Conservation (phyloP, 2,888 invertebrate genomes). For the Cerastoderma edule region DNA sequence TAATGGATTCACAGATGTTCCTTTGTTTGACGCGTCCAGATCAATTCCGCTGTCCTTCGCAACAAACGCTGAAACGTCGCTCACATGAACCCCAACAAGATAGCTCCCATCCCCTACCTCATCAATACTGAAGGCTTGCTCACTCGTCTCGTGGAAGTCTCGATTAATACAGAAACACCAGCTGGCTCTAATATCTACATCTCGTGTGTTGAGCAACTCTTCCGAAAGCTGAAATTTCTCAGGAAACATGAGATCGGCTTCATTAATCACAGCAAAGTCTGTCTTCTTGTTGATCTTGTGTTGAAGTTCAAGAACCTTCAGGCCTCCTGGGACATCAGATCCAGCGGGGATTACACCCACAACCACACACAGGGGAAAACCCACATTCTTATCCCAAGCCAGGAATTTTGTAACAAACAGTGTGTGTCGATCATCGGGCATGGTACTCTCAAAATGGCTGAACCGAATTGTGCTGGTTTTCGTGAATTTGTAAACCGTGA, state of each 20-base stretch:
- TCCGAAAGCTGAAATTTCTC: constrained; percentile 58
- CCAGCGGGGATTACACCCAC: constrained; percentile 74
- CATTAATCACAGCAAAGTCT: constrained; percentile 56
- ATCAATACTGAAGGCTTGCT: constrained; percentile 74
- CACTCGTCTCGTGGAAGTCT: constrained; percentile 54
- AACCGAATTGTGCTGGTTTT: constrained; percentile 67
- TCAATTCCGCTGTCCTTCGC: constrained; percentile 71
- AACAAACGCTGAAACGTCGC: constrained; percentile 76
- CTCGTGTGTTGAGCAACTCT: constrained; percentile 56
- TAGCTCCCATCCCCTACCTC: constrained; percentile 67
- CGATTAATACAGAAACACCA: constrained; percentile 73
- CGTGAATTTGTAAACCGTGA: constrained; percentile 69
- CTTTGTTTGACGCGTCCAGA: constrained; percentile 65
- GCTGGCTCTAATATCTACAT: constrained; percentile 61
- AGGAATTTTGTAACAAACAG: constrained; percentile 79
- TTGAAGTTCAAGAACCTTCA: constrained; percentile 74
- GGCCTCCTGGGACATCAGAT: constrained; percentile 61
- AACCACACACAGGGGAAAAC: constrained; percentile 77
- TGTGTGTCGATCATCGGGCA: constrained; percentile 63
- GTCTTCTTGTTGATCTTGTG: constrained; percentile 68
- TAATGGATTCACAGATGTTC: constrained; percentile 68
- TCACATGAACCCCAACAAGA: constrained; percentile 76
- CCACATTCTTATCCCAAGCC: constrained; percentile 73
- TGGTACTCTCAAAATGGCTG: constrained; percentile 73
- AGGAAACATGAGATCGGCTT: constrained; percentile 63